A percentile compares a stretch with the other conserved stretches of the same genome.
Evolutionary conservation across 1,140 invertebrate species (phyloP).

Genomic region (Campoletis sonorensis): DNA sequence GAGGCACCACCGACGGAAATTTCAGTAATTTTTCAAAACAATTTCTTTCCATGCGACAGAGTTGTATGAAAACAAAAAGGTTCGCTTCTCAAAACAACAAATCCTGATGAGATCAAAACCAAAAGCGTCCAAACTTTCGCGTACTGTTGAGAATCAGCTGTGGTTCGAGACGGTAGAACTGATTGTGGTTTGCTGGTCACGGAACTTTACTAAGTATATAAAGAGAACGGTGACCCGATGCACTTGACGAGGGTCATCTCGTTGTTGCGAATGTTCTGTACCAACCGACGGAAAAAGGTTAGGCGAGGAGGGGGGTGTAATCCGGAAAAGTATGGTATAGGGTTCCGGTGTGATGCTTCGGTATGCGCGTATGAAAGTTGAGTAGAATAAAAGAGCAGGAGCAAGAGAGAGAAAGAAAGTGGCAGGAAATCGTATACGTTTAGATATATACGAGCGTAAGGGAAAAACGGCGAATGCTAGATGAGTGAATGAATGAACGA

Average conservation of each 20-base stretch:
- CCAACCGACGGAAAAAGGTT: neutral
- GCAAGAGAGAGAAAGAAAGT: neutral
- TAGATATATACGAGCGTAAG: neutral
- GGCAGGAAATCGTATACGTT: neutral
- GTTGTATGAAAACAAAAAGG: too few relatives aligned
- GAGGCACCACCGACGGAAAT: too few relatives aligned
- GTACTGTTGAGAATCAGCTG: too few relatives aligned
- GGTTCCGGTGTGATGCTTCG: neutral
- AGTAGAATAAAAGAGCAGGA: neutral
- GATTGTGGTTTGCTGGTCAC: constrained; percentile 11
- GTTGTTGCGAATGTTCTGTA: neutral
- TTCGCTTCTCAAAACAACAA: too few relatives aligned
- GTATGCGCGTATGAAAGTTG: neutral
- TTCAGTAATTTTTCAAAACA: too few relatives aligned
- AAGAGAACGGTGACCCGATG: neutral
- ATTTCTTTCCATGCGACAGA: too few relatives aligned
- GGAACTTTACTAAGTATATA: neutral
- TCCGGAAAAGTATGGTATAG: neutral
- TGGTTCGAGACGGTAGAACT: neutral
- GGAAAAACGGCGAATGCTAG: neutral
- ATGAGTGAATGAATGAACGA: constrained; percentile 30
- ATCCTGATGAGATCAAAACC: too few relatives aligned
- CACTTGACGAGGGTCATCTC: constrained; percentile 28
- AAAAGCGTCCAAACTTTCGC: too few relatives aligned
- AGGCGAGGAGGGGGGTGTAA: neutral